Evolutionary conservation across 23 tunicate genomes (phyloP).

Genomic region (Pegea sp.): DNA sequence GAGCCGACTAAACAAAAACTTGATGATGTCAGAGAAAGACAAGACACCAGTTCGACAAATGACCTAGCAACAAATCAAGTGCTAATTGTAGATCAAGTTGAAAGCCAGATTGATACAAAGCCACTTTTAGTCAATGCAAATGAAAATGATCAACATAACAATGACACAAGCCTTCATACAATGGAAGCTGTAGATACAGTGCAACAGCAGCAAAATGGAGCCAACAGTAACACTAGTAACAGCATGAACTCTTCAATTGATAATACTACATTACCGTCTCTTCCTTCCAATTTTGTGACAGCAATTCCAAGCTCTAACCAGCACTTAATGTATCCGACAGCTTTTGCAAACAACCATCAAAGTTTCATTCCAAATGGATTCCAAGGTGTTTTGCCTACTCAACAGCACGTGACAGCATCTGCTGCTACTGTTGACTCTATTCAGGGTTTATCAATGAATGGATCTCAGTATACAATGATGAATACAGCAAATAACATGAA

Average conservation of each 20-base stretch:
- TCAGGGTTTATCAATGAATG: too few species aligned
- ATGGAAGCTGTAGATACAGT: conserved; percentile 16
- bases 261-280: conserved; percentile 2
- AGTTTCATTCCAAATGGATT: conserved; percentile 7
- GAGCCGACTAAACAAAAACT: conserved; percentile 2
- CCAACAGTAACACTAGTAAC: not conserved
- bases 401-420: too few species aligned
- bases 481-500: too few species aligned
- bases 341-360: conserved; percentile 15
- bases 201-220: too few species aligned
- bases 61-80: conserved; percentile 3
- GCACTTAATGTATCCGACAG: conserved; percentile 12
- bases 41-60: conserved; percentile 3
- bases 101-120: conserved; percentile 16
- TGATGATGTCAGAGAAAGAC: conserved; percentile 6
- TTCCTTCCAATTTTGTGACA: conserved; percentile 12
- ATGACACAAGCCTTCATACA: too few species aligned
- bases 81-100: conserved; percentile 4
- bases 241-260: conserved; percentile 6
- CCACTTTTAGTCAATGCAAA: conserved; percentile 28
- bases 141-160: too few species aligned
- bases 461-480: too few species aligned
- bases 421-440: too few species aligned
- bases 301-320: conserved; percentile 7
- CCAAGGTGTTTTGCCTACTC: conserved; percentile 3